Evolutionary conservation across 2,888 invertebrate species (phyloP).

Genomic region (Heteromyza rotundicornis): DNA sequence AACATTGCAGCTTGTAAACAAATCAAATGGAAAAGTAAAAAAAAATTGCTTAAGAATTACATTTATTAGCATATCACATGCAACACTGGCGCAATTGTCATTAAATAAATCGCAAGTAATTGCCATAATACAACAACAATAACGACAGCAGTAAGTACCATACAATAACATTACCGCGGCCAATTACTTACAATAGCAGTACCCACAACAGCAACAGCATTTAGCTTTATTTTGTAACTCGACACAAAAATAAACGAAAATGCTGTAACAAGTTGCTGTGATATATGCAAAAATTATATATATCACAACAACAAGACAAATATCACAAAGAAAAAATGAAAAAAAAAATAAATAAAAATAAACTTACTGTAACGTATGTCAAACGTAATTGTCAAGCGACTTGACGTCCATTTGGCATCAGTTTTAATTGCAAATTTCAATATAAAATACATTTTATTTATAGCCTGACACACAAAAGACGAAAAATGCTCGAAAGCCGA

Average conservation of each 20-base stretch:
- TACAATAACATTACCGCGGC: not conserved
- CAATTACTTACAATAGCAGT: not conserved
- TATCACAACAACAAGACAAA: too few relatives aligned
- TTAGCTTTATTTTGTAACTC: not conserved
- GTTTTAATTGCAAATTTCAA: not conserved
- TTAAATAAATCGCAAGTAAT: conserved; percentile 51
- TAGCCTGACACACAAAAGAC: not conserved
- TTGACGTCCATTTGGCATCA: not conserved
- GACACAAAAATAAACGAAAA: not conserved
- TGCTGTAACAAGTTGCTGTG: conserved; percentile 1
- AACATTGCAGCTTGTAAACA: too few relatives aligned
- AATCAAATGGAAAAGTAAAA: too few relatives aligned
- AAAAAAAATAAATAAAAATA: not conserved
- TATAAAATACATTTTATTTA: not conserved
- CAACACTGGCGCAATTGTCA: conserved; percentile 12
- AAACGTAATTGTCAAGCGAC: conserved; percentile 4
- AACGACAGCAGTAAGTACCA: not conserved
- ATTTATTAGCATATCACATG: conserved; percentile 15
- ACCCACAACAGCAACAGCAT: not conserved
- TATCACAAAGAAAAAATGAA: too few relatives aligned
- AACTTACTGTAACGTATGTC: not conserved
- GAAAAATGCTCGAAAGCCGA: too few relatives aligned
- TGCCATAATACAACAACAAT: conserved; percentile 47
- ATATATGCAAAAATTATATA: not conserved
- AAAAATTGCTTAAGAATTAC: not conserved